Evolutionary conservation across 2,888 invertebrate species (phyloP).

Genomic region (Carterocephalus palaemon): DNA sequence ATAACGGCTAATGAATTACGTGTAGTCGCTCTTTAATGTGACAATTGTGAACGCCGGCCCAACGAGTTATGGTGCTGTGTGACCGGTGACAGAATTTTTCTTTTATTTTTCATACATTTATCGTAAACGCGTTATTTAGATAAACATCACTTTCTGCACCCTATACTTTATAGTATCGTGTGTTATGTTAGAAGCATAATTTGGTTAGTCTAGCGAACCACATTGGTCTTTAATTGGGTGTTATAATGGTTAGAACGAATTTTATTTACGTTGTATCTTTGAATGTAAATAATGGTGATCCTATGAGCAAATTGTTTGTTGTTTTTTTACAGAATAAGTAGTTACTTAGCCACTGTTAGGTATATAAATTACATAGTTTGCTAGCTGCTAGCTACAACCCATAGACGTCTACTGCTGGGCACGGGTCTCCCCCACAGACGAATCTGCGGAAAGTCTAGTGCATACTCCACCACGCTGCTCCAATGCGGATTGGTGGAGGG

Average conservation of each 20-base stretch:
- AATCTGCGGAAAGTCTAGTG: too few species aligned
- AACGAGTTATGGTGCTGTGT: slow-evolving; percentile 32
- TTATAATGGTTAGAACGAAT: slow-evolving; percentile 8
- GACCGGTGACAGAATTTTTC: slow-evolving; percentile 39
- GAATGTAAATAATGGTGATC: slow-evolving; percentile 10
- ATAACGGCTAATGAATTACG: slow-evolving; percentile 71
- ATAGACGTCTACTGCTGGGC: too few species aligned
- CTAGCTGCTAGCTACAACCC: too few species aligned
- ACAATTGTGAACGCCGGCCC: slow-evolving; percentile 42
- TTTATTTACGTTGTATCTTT: slow-evolving; percentile 10
- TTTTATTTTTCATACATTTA: slow-evolving; percentile 28
- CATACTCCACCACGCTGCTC: too few species aligned
- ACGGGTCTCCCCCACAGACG: too few species aligned
- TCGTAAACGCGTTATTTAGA: slow-evolving; percentile 31
- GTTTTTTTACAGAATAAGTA: too few species aligned
- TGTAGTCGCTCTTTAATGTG: slow-evolving; percentile 46
- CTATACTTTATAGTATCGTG: slow-evolving; percentile 23
- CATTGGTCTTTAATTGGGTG: slow-evolving; percentile 18
- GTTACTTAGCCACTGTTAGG: too few species aligned
- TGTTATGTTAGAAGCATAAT: slow-evolving; percentile 1
- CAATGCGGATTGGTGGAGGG: too few species aligned
- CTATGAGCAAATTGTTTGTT: slow-evolving; percentile 9
- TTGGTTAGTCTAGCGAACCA: not conserved
- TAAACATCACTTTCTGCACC: slow-evolving; percentile 38
- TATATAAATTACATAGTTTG: too few species aligned